Percentiles rank a stretch among this genome's conserved stretches.
Evolutionary conservation across 2,113 vertebrate species (phyloP).

Genomic region (Cepphus grylle): DNA sequence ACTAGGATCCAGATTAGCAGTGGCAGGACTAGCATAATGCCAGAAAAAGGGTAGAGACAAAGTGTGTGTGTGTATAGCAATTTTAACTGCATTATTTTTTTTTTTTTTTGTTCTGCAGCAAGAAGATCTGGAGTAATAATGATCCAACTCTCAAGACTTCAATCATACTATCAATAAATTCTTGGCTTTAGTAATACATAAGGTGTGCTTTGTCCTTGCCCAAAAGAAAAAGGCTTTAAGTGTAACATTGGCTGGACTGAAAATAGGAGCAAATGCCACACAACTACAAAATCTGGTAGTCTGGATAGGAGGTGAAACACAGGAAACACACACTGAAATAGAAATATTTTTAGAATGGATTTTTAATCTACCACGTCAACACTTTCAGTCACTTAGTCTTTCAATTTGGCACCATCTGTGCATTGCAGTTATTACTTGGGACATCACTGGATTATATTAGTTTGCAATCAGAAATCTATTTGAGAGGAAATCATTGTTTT

Average conservation of each 20-base stretch:
- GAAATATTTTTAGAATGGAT: slow-evolving; percentile 11
- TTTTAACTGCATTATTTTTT: background rate
- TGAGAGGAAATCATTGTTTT: slow-evolving; percentile 14
- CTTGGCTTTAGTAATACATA: background rate
- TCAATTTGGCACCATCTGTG: slow-evolving; percentile 43
- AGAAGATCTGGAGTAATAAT: background rate
- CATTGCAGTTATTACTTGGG: slow-evolving; percentile 10
- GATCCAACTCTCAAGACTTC: background rate
- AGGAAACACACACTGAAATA: background rate
- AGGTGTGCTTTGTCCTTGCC: background rate
- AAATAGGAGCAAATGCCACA: background rate
- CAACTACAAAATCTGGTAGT: background rate
- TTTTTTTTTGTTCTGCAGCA: background rate
- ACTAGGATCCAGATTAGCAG: background rate
- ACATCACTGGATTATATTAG: slow-evolving; percentile 20
- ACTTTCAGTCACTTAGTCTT: slow-evolving; percentile 29
- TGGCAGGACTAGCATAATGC: background rate
- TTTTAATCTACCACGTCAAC: slow-evolving; percentile 29
- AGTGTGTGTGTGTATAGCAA: background rate
- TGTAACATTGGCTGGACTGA: background rate
- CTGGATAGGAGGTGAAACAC: background rate
- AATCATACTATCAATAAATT: background rate
- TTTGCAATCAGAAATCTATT: slow-evolving; percentile 22
- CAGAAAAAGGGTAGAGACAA: background rate
- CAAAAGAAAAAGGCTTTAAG: background rate